Conservation (phyloP, 2,888 invertebrate species). For the Plebejus anna region DNA sequence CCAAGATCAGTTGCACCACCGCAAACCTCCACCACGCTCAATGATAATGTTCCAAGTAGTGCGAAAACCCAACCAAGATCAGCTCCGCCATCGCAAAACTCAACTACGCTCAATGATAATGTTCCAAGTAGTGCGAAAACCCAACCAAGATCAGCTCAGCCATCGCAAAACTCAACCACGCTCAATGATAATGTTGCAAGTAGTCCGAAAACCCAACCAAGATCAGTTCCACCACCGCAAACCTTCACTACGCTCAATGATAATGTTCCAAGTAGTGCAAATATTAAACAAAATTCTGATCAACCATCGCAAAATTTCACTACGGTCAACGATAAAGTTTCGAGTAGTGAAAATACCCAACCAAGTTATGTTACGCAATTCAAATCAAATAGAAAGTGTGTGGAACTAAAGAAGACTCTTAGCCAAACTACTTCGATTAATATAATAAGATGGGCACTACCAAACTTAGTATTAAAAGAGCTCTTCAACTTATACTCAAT, state of each 20-base stretch:
- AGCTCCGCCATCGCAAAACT: not conserved
- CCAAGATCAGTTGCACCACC: not conserved
- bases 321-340: not conserved
- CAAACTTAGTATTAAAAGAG: too few species aligned
- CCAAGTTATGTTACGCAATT: not conserved
- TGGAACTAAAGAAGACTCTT: not conserved
- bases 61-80: not conserved
- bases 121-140: not conserved
- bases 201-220: not conserved
- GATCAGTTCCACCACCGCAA: not conserved
- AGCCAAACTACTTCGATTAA: not conserved
- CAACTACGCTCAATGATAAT: not conserved
- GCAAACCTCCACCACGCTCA: not conserved
- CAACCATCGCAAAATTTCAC: not conserved
- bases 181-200: not conserved
- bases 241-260: not conserved
- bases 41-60: not conserved
- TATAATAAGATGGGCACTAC: not conserved
- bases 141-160: not conserved
- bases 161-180: not conserved
- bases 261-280: not conserved
- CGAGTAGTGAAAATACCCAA: not conserved
- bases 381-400: not conserved
- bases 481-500: too few species aligned
- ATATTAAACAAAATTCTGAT: too few species aligned